These are phyloP conservation scores for Musca domestica DNA, from an alignment of 1,140 invertebrate species.

Conservation along the genomic window DNA sequence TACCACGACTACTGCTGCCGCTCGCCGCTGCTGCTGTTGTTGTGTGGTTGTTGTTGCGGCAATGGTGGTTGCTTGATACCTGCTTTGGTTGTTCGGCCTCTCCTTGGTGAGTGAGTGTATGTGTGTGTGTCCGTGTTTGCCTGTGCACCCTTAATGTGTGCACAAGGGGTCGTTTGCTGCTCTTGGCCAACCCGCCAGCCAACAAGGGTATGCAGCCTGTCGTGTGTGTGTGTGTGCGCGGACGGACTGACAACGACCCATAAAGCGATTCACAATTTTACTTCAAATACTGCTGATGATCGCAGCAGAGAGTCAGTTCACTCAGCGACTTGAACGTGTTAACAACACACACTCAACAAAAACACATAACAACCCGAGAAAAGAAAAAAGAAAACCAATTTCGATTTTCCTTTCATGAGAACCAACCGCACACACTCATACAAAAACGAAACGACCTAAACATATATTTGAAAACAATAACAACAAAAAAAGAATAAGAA, in stretches of 20 bases:
- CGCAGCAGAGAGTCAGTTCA: conserved; percentile 53
- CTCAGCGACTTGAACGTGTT: conserved; percentile 53
- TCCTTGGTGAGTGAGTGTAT: background rate
- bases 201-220: conserved; percentile 33
- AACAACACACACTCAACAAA: conserved; percentile 35
- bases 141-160: conserved; percentile 39
- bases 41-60: conserved; percentile 54
- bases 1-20: too few relatives aligned
- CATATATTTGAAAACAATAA: background rate
- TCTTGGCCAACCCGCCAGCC: conserved; percentile 24
- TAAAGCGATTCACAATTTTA: conserved; percentile 35
- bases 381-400: background rate
- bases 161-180: conserved; percentile 14
- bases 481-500: background rate
- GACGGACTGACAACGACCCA: conserved; percentile 4
- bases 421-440: too few relatives aligned
- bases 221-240: conserved; percentile 2
- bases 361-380: background rate
- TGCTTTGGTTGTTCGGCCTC: conserved; percentile 25
- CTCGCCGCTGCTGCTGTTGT: conserved; percentile 12
- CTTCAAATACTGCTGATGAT: conserved; percentile 54
- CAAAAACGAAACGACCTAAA: background rate
- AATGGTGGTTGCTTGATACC: conserved; percentile 54
- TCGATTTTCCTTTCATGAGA: background rate
- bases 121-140: conserved; percentile 20